A percentile compares a stretch with the other conserved stretches of the same genome.
Conservation (phyloP, 2,888 invertebrate genomes). For the Drosophila nigricruria region DNA sequence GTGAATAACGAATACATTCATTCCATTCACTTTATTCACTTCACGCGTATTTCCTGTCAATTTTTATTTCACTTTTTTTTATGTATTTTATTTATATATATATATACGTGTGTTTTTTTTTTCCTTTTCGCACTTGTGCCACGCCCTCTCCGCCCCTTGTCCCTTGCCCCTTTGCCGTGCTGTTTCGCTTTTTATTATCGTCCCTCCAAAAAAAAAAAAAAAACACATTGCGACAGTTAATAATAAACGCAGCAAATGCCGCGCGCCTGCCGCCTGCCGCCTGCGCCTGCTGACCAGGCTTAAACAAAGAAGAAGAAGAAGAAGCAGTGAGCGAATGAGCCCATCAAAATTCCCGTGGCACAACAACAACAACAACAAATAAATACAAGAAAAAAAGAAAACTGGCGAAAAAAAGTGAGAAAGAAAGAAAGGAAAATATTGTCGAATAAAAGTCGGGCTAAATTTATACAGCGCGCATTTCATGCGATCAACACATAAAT, state of each 20-base stretch:
- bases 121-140: slow-evolving; percentile 24
- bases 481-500: slow-evolving; percentile 80
- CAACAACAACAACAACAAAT: slow-evolving; percentile 5
- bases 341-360: slow-evolving; percentile 51
- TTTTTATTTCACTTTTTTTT: slow-evolving; percentile 32
- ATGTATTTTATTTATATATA: slow-evolving; percentile 6
- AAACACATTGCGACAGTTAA: slow-evolving; percentile 71
- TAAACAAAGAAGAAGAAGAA: slow-evolving; percentile 26
- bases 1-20: slow-evolving; percentile 40
- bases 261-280: neutral
- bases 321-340: slow-evolving; percentile 44
- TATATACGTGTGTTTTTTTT: neutral
- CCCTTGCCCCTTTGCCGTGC: neutral
- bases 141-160: neutral
- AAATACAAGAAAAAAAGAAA: slow-evolving; percentile 15
- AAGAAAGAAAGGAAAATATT: slow-evolving; percentile 50
- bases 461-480: slow-evolving; percentile 77
- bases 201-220: slow-evolving; percentile 19
- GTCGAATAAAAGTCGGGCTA: slow-evolving; percentile 69
- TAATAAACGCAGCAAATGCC: slow-evolving; percentile 66
- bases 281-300: slow-evolving; percentile 28
- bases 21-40: slow-evolving; percentile 29
- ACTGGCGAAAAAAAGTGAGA: slow-evolving; percentile 8
- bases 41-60: slow-evolving; percentile 57
- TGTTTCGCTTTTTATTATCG: slow-evolving; percentile 36